phyloP scores from a whole-genome alignment of 2,888 invertebrate species.

The Drosophila quinaria region DNA sequence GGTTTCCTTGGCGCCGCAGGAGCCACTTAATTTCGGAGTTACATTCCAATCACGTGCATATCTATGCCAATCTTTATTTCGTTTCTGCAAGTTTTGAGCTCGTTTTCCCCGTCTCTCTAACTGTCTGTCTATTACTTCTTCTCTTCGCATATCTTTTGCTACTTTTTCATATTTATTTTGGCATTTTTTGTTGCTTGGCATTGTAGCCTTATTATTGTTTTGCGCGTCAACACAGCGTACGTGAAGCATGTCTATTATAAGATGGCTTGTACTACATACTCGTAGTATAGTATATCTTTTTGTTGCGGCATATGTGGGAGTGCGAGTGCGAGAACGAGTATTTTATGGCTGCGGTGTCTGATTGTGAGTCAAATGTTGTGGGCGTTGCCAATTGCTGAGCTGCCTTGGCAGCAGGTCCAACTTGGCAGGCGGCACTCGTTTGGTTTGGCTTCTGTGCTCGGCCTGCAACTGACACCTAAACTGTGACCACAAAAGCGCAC shows the following conservation, averaged over 20 bases:
- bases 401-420: conserved; percentile 40
- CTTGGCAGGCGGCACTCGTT: conserved; percentile 28
- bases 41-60: conserved; percentile 81
- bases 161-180: conserved; percentile 31
- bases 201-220: conserved; percentile 61
- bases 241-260: conserved; percentile 63
- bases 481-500: conserved; percentile 45
- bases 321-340: conserved; percentile 8
- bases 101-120: conserved; percentile 3
- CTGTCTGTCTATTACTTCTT: conserved; percentile 1
- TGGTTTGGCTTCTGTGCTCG: conserved; percentile 12
- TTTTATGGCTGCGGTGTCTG: conserved; percentile 33
- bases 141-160: conserved; percentile 2
- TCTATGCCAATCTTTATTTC: conserved; percentile 74
- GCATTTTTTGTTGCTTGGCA: conserved; percentile 18
- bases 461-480: conserved; percentile 69
- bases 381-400: conserved; percentile 54
- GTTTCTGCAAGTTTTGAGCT: conserved; percentile 69
- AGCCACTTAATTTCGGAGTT: conserved; percentile 77
- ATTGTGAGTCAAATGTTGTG: conserved; percentile 37
- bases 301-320: conserved; percentile 41
- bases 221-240: conserved; percentile 51
- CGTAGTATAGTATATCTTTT: conserved; percentile 41
- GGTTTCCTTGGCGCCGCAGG: conserved; percentile 61
- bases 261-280: conserved; percentile 18